Percentiles rank a stretch among this genome's conserved stretches.
These are phyloP conservation scores for Sylvilagus floridanus DNA, from an alignment of 2,797 vertebrate genomes.

Conservation along the genomic window DNA sequence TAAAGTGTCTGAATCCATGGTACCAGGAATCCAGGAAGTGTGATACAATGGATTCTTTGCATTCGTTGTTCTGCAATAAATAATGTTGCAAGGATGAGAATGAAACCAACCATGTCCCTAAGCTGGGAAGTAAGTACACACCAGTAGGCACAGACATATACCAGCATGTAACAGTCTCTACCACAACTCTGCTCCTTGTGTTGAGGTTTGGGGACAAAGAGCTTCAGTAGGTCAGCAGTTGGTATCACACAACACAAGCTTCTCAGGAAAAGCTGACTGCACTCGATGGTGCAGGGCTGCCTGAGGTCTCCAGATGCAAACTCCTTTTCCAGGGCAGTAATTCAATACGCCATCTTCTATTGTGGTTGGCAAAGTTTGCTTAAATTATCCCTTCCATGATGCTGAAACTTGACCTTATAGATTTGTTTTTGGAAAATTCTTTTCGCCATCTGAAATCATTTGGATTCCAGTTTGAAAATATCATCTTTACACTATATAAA, in stretches of 20 bases:
- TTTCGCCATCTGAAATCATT: conserved; percentile 56
- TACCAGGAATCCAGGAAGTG: not conserved
- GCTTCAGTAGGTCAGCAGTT: not conserved
- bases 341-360: conserved; percentile 57
- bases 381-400: conserved; percentile 64
- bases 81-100: not conserved
- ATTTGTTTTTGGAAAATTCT: conserved; percentile 77
- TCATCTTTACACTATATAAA: conserved; percentile 60
- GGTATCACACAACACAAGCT: not conserved
- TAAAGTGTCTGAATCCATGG: not conserved
- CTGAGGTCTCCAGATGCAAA: conserved; percentile 14
- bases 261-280: not conserved
- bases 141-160: not conserved
- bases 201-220: not conserved
- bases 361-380: conserved; percentile 68
- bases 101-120: not conserved
- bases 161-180: not conserved
- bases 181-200: not conserved
- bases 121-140: not conserved
- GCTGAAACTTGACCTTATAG: conserved; percentile 65
- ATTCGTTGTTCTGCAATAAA: not conserved
- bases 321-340: conserved; percentile 58
- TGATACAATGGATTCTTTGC: not conserved
- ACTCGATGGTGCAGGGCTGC: not conserved
- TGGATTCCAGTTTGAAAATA: conserved; percentile 65